Base-by-base conservation (phyloP, 2,113 vertebrate species). In the Amphiprion ocellaris region DNA sequence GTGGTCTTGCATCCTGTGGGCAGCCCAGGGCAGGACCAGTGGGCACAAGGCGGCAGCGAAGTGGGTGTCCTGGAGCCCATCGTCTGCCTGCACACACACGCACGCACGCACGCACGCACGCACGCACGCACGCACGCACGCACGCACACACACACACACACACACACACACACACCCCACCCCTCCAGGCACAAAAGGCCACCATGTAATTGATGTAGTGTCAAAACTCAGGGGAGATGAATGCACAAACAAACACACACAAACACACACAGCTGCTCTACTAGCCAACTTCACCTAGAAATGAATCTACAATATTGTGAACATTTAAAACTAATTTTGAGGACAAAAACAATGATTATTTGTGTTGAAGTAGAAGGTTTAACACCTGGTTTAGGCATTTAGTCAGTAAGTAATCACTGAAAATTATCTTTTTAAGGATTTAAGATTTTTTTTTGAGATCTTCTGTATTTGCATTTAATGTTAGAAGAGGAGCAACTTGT, bases 1-100 rank as follows among this genome's bases (percentile, higher is more conserved):
- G 92, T 70, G 53, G 30, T 33, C 47, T 5, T 26, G 74, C 89
- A 92, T 92, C 91, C 92, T 92, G 91, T 93, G 91, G 91, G 91
- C 87, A 87, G 72, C 89, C 88, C 87, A 89, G 86, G 90, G 92
- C 89, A 91, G 90, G 87, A 84, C 85, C 84, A 85, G 49, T 16
- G 82, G 84, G 81, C 74, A 66, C 63, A 81, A 75, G 80, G 79
- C 90, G 60, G 81, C 82, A 72, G 63, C 90, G 75, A 91, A 49
- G 90, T 93, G 92, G 92, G 90, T 93, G 91, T 92, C 85, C 92
- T 62, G 19, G 11, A 23, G 83, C 78, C 54, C 69, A 72, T 53
- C 79, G 89, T 91, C 88, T 91, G 83, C 82, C 46, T 16, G 39
- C 15, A 72, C 39, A 79, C 8, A 17, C 3, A 41, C 39, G 12